Evolutionary conservation across 2,888 invertebrate genomes (phyloP), one percentile per base, ranked within the genome.

Genomic region (Drosophila stalkeri): DNA sequence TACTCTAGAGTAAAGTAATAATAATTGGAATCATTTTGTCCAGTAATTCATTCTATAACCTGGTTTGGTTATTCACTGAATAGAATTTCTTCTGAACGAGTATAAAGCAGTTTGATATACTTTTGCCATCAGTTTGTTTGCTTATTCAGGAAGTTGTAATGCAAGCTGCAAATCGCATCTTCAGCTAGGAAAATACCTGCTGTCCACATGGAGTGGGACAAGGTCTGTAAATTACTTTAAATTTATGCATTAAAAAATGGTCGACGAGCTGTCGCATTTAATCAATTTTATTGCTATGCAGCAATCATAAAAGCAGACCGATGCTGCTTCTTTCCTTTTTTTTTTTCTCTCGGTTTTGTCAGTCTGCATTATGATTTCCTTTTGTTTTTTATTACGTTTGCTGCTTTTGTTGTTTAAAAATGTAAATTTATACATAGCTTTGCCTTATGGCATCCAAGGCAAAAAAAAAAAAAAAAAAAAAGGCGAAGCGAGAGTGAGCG

Each of bases 231-330:
- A 64, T 67, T 51, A 8, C 75, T 75, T 75, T 63, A 85, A 90
- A 89, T 90, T 90, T 90, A 90, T 90, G 77, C 86, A 83, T 84
- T 77, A 81, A 80, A 81, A 59, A 73, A 44, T 65, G 79, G 81
- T 80, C 78, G 51, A 52, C 51, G 64, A 72, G 79, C 75, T 85
- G 75, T 78, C 81, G 86, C 85, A 89, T 89, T 90, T 90, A 90
- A 91, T 91, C 91, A 91, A 90, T 88, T 91, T 91, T 91, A 91
- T 91, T 88, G 82, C 86, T 65, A 64, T 62, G 70, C 80, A 67
- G 82, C 76, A 74, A 74, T 81, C 74, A 75, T 79, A 79, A 79
- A 77, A 72, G 77, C 83, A 78, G 59, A 72, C 41, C 64, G 51
- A 67, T 56, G 59, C 35, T 11, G 51, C 46, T 65, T 61, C 54